phyloP scores from a whole-genome alignment of 2,888 invertebrate genomes.

The Phortica magna region DNA sequence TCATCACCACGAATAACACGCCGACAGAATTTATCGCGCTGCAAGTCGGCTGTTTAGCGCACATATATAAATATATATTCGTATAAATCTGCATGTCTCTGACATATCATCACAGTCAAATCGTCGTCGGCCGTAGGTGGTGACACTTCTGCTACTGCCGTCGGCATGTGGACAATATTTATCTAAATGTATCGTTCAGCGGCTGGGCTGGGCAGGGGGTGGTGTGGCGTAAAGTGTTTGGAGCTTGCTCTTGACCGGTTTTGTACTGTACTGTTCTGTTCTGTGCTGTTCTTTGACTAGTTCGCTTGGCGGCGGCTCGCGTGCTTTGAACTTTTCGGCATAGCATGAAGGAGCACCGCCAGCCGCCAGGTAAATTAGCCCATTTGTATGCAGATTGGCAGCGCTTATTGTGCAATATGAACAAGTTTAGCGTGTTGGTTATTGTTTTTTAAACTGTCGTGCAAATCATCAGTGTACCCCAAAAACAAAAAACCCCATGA shows the following conservation, averaged over 20 bases:
- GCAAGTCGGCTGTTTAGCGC: slow-evolving; percentile 42
- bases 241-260: slow-evolving; percentile 53
- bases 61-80: not conserved
- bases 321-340: slow-evolving; percentile 55
- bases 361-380: slow-evolving; percentile 61
- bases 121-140: slow-evolving; percentile 28
- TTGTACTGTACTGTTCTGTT: slow-evolving; percentile 37
- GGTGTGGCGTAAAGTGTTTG: too few species aligned
- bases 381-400: slow-evolving; percentile 60
- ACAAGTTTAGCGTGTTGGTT: slow-evolving; percentile 69
- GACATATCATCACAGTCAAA: slow-evolving; percentile 11
- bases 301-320: slow-evolving; percentile 45
- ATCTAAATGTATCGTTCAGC: slow-evolving; percentile 56
- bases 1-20: slow-evolving; percentile 42
- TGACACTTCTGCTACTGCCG: slow-evolving; percentile 24
- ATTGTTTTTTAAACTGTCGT: slow-evolving; percentile 76
- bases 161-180: slow-evolving; percentile 57
- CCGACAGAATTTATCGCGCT: slow-evolving; percentile 36
- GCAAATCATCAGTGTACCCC: slow-evolving; percentile 69
- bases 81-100: slow-evolving; percentile 16
- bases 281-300: slow-evolving; percentile 59
- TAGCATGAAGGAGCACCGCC: slow-evolving; percentile 52
- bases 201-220: not conserved
- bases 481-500: slow-evolving; percentile 39
- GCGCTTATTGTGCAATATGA: slow-evolving; percentile 67